Evolutionary conservation across 2,888 invertebrate genomes (phyloP), one percentile per base, ranked within the genome.

Genomic region (Amphipyra berbera): DNA sequence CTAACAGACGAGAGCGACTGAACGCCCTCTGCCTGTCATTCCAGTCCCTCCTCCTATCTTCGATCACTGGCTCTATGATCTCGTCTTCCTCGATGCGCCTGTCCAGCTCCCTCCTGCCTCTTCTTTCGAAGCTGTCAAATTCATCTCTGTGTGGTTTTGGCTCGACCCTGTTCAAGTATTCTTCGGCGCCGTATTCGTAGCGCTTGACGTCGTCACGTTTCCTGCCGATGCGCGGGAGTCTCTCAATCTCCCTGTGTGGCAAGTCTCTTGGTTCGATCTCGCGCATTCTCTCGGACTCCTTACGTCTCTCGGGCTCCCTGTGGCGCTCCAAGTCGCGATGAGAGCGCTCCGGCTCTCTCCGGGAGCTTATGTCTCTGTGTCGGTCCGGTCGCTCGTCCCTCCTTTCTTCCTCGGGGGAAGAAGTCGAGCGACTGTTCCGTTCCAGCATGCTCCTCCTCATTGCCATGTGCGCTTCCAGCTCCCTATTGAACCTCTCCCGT

Each of bases 401-500:
- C 81, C 88, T 88, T 90, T 95, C 94, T 89, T 95, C 93, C 87
- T 95, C 95, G 57, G 95, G 94, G 87, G 95, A 93, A 91, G 95
- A 93, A 89, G 95, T 95, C 73, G 95, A 95, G 88, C 95, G 94
- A 88, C 94, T 92, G 76, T 95, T 93, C 81, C 93, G 90, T 76
- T 95, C 94, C 70, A 95, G 85, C 88, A 95, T 93, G 82, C 95
- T 95, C 73, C 95, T 88, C 64, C 95, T 84, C 68, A 95, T 91
- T 46, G 94, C 95, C 91, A 95, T 95, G 68, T 95, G 95, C 76
- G 94, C 93, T 70, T 95, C 94, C 46, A 95, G 84, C 80, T 96
- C 95, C 73, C 95, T 94, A 72, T 95, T 96, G 69, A 96, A 95
- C 61, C 96, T 93, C 79, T 97, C 97, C 66, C 97, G 95, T 85